These are phyloP conservation scores for Andrena cerasifolii DNA, from an alignment of 1,140 invertebrate genomes.

Conservation along the genomic window DNA sequence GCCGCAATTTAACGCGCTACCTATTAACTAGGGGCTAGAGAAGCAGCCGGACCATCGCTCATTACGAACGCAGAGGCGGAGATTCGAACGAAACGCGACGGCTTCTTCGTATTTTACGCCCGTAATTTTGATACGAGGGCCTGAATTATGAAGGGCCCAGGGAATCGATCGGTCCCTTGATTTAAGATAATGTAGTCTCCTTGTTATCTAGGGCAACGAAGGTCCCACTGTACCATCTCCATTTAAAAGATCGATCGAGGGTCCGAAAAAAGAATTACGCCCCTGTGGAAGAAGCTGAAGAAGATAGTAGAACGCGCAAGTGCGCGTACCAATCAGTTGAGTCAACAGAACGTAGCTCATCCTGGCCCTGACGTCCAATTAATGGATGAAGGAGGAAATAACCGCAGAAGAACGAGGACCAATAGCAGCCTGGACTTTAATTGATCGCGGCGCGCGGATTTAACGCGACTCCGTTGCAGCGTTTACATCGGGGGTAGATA, in stretches of 20 bases:
- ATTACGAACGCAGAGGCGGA: neutral
- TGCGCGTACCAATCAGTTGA: too few species aligned
- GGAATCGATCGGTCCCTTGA: too few species aligned
- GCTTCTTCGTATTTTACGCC: neutral
- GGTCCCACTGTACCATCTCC: too few species aligned
- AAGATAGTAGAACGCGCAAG: too few species aligned
- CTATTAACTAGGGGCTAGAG: neutral
- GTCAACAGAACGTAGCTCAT: too few species aligned
- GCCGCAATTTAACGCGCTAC: neutral
- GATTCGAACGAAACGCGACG: too few species aligned
- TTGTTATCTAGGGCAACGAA: too few species aligned
- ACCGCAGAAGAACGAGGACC: neutral
- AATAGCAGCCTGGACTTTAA: constrained; percentile 19
- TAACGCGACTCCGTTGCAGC: constrained; percentile 12
- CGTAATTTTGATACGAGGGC: constrained; percentile 10
- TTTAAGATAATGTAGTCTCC: too few species aligned
- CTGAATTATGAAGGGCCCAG: neutral
- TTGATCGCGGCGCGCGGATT: constrained; percentile 2
- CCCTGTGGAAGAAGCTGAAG: too few species aligned
- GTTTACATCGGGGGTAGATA: neutral
- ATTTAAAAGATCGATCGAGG: constrained; percentile 11
- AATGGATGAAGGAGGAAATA: neutral
- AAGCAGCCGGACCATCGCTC: neutral
- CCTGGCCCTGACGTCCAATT: too few species aligned
- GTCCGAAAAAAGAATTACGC: too few species aligned